Evolutionary conservation across 1,140 invertebrate species (phyloP), one percentile per base, ranked within the genome.

Genomic region (Drosophila fuyamai): DNA sequence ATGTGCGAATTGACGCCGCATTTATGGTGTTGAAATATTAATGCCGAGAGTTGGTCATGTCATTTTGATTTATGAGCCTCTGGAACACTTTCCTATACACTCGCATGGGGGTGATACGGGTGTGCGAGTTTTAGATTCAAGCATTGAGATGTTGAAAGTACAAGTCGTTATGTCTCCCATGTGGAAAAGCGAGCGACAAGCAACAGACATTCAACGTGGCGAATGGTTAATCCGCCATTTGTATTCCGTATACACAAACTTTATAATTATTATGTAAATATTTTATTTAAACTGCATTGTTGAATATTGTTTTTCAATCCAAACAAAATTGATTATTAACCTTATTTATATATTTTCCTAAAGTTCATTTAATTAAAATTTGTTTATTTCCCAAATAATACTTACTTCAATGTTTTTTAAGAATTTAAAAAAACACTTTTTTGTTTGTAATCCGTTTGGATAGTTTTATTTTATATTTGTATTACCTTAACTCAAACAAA

Each of bases 21-120:
- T 88, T 86, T 86, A 88, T 86, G 82, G 82, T 86, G 83, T 86
- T 86, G 82, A 86, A 86, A 86, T 86, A 86, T 86, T 86, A 88
- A 86, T 86, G 83, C 83, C 79, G 79, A 76, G 82, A 86, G 79
- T 88, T 79, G 83, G 82, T 73, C 76, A 86, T 86, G 82, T 88
- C 82, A 88, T 58, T 86, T 79, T 86, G 83, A 86, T 86, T 86
- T 86, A 86, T 86, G 82, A 63, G 68, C 75, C 75, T 71, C 74
- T 68, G 66, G 77, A 57, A 80, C 61, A 57, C 56, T 54, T 66
- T 59, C 38, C 63, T 46, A 46, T 51, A 66, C 36, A 61, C 55
- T 63, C 55, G 47, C n/a, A 51, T 76, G 40, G 43, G 44, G 35
- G 50, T 62, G 43, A 60, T 63, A 43, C 61, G 50, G 46, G 59